Conservation (phyloP, 2,113 vertebrate genomes). For the Paradoxurus hermaphroditus region DNA sequence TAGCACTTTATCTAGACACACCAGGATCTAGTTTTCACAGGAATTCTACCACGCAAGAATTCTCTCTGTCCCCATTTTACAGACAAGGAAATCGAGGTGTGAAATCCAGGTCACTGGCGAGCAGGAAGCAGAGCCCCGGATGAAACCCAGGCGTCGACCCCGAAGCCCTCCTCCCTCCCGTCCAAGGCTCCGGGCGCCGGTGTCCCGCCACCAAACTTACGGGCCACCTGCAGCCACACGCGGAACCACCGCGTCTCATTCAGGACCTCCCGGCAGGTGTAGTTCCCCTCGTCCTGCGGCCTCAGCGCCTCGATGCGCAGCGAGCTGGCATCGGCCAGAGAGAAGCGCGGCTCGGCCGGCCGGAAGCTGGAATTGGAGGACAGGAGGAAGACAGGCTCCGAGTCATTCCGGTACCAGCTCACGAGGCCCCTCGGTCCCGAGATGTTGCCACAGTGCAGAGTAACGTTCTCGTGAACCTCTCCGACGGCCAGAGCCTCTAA, state of each 20-base stretch:
- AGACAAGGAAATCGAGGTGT: neutral
- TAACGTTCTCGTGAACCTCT: slow-evolving; percentile 73
- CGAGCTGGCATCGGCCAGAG: slow-evolving; percentile 78
- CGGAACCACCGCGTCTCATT: slow-evolving; percentile 65
- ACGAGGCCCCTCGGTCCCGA: slow-evolving; percentile 62
- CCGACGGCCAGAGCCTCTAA: slow-evolving; percentile 72
- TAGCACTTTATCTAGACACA: neutral
- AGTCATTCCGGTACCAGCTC: slow-evolving; percentile 82
- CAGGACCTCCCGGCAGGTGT: slow-evolving; percentile 83
- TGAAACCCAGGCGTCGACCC: neutral
- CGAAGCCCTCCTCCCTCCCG: neutral
- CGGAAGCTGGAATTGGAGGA: slow-evolving; percentile 74
- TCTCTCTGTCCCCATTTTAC: neutral
- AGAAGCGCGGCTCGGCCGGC: slow-evolving; percentile 49
- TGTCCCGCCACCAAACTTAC: slow-evolving; percentile 82
- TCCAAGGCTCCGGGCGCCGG: neutral
- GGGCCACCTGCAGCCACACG: slow-evolving; percentile 83
- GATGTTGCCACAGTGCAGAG: slow-evolving; percentile 83
- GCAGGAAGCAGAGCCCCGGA: neutral
- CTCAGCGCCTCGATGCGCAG: slow-evolving; percentile 81
- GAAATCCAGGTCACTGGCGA: neutral
- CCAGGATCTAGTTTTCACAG: neutral
- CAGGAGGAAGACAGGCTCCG: slow-evolving; percentile 59
- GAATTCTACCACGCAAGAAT: neutral
- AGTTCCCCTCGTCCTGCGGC: slow-evolving; percentile 84